Base-by-base conservation (phyloP, 2,797 vertebrate species). In the Scolopax bukidnonensis region DNA sequence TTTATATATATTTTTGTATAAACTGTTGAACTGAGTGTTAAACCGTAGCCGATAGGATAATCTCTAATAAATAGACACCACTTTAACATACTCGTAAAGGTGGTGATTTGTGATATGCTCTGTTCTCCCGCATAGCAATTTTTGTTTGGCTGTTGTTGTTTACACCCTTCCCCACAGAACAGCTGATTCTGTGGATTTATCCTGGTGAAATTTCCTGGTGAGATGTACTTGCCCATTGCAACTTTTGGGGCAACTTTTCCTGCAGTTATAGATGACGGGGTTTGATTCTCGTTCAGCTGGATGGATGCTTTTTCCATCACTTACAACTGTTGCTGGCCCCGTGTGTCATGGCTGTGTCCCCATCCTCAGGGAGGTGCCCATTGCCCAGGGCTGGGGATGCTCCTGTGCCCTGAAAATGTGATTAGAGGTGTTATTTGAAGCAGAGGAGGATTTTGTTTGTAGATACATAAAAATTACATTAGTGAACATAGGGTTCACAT, bases 391-490 rank as follows among this genome's bases (percentile, higher is more conserved):
- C 63, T 40, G 32, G 20, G 43, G 24, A 28, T 59, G 24, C 25
- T 3, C 2, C 6, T 0, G 16, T 30, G 50, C 57, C 71, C 51
- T 91, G 65, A 57, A 68, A 88, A 57, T 20, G 13, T 81, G 70
- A n/a, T 45, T 61, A 5, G 36, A 67, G 57, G 33, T 82, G 69
- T 70, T 64, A 30, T 50, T 41, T 30, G 48, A 86, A 93, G 54
- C 40, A 67, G 19, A 43, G 45, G 48, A 77, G 36, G 38, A 43
- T 87, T 94, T 86, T 12, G 70, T 96, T 89, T 93, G 36, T 48
- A 50, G 45, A 16, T 75, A 76, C 40, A 27, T 69, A 89, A 89
- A 90, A 94, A 87, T 77, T 84, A 15, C 53, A 21, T 87, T 87
- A 74, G 53, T 6, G 21, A 71, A 41, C 6, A 12, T 40, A 91